A percentile compares a stretch with the other conserved stretches of the same genome.
Evolutionary conservation across 2,113 vertebrate species (phyloP).

Genomic region (Deroptyus accipitrinus): DNA sequence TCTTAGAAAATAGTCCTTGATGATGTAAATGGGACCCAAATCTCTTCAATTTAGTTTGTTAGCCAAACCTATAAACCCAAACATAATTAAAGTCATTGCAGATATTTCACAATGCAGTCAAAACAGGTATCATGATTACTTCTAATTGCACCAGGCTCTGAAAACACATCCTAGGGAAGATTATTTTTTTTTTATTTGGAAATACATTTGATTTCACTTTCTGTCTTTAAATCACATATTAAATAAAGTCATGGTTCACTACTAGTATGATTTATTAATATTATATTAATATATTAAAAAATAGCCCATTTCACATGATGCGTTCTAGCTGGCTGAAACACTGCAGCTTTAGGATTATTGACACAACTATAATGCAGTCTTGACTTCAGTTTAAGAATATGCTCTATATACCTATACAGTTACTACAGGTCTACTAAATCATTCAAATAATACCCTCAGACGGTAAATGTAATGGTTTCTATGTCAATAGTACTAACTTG

Average conservation of each 20-base stretch:
- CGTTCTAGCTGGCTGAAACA: neutral
- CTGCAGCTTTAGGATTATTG: neutral
- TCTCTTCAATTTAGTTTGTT: neutral
- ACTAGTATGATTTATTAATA: neutral
- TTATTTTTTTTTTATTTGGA: neutral
- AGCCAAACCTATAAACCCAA: neutral
- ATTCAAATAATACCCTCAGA: neutral
- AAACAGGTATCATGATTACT: neutral
- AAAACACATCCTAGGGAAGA: neutral
- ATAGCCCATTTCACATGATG: neutral
- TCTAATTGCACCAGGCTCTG: neutral
- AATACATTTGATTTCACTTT: neutral
- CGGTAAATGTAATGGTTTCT: slow-evolving; percentile 31
- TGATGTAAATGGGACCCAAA: neutral
- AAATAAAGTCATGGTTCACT: neutral
- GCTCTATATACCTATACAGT: neutral
- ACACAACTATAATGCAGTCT: neutral
- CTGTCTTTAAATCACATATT: neutral
- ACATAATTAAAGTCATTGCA: neutral
- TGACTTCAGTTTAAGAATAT: neutral
- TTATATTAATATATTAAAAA: neutral
- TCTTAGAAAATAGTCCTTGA: neutral
- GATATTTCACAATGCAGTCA: neutral
- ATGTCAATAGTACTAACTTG: neutral
- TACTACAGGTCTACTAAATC: neutral